A percentile compares a stretch with the other conserved stretches of the same genome.
phyloP scores from a whole-genome alignment of 2,113 vertebrate genomes.

The Zosterops pallidus region DNA sequence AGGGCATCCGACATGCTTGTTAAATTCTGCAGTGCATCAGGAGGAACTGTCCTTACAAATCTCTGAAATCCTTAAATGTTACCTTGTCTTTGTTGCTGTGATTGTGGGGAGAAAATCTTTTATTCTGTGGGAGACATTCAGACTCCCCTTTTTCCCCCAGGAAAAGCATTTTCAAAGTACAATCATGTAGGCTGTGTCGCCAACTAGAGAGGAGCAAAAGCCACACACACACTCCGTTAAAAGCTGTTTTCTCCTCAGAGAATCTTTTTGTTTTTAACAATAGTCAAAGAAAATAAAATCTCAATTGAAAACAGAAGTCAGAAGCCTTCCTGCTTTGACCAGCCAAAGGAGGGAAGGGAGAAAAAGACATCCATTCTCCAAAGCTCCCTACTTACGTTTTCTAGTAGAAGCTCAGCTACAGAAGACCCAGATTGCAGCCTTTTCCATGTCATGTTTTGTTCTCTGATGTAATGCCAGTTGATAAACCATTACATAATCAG shows the following conservation, averaged over 20 bases:
- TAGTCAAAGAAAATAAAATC: slow-evolving; percentile 36
- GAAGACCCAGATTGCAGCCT: background rate
- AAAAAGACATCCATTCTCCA: background rate
- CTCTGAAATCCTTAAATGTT: background rate
- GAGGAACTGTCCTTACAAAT: background rate
- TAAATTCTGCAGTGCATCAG: background rate
- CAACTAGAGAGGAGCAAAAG: background rate
- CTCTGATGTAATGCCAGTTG: background rate
- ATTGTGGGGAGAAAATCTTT: background rate
- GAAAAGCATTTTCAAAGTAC: slow-evolving; percentile 2
- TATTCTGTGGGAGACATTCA: background rate
- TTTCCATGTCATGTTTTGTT: background rate
- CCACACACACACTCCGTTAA: background rate
- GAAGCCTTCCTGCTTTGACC: background rate
- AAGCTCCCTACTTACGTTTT: background rate
- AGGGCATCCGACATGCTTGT: background rate
- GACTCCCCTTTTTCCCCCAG: background rate
- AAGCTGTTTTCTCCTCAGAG: background rate
- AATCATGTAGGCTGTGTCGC: background rate
- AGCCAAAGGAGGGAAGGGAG: background rate
- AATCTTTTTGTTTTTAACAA: slow-evolving; percentile 40
- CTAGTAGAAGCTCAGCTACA: background rate
- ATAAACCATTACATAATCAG: background rate
- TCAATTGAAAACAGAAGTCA: slow-evolving; percentile 38
- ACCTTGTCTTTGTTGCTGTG: background rate